phyloP scores from a whole-genome alignment of 1,140 invertebrate species.

The Pygmarrhopalites habei region DNA sequence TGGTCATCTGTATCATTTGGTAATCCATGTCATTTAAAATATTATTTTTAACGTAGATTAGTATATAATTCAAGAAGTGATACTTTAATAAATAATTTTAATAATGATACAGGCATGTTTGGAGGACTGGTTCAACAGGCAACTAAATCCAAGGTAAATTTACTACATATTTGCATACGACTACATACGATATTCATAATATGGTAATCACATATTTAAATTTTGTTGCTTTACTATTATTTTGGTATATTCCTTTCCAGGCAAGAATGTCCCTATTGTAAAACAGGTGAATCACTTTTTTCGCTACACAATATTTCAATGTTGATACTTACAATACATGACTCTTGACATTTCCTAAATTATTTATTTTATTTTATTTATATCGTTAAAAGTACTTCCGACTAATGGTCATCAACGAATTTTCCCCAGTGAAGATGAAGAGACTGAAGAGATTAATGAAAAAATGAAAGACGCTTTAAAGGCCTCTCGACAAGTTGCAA shows the following conservation, averaged over 20 bases:
- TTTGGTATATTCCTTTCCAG: not conserved
- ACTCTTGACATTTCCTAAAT: too few relatives aligned
- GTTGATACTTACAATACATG: too few relatives aligned
- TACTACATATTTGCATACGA: not conserved
- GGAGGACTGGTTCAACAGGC: conserved; percentile 10
- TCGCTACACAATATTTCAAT: too few relatives aligned
- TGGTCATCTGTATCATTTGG: conserved; percentile 28
- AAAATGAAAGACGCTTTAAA: not conserved
- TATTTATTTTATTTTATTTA: too few relatives aligned
- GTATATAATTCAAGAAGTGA: too few relatives aligned
- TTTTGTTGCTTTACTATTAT: not conserved
- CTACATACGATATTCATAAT: not conserved
- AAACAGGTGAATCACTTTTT: too few relatives aligned
- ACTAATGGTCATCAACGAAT: conserved; percentile 30
- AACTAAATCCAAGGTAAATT: conserved; percentile 5
- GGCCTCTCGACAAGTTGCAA: too few relatives aligned
- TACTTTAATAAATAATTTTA: too few relatives aligned
- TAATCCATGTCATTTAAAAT: too few relatives aligned
- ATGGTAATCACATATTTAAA: not conserved
- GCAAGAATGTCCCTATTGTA: conserved; percentile 36
- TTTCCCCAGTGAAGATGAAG: conserved; percentile 35
- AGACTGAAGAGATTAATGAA: conserved; percentile 28
- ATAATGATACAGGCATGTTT: too few relatives aligned
- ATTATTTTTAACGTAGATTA: too few relatives aligned
- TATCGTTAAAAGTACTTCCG: conserved; percentile 13